These are phyloP conservation scores for Gymnopithys bicolor DNA, from an alignment of 2,797 vertebrate genomes.

Conservation along the genomic window DNA sequence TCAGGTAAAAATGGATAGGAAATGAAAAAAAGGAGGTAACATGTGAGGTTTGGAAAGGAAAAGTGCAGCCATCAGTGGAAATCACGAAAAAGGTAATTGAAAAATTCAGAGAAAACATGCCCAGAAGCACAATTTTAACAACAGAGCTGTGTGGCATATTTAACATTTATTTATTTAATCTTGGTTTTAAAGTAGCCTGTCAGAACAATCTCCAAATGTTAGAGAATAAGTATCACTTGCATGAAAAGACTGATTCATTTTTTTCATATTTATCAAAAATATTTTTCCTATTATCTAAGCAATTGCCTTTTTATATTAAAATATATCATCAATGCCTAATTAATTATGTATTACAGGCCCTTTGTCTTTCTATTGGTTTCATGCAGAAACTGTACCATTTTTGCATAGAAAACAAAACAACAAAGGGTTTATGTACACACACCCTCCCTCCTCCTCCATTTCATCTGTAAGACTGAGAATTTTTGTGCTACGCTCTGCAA, in stretches of 20 bases:
- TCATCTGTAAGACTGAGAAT: neutral
- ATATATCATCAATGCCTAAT: neutral
- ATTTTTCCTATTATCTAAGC: neutral
- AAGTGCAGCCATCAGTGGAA: neutral
- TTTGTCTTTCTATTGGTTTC: neutral
- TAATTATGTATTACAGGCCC: neutral
- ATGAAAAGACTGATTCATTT: neutral
- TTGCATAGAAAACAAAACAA: neutral
- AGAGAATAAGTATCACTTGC: neutral
- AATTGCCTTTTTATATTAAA: neutral
- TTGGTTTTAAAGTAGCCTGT: neutral
- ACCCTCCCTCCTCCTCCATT: neutral
- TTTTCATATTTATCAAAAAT: neutral
- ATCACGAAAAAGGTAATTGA: neutral
- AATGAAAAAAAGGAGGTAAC: neutral
- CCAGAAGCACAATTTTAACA: neutral
- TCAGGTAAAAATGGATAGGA: neutral
- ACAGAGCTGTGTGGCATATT: neutral
- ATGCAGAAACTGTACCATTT: neutral
- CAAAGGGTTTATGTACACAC: neutral
- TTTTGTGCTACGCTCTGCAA: neutral
- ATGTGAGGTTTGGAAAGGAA: neutral
- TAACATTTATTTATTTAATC: neutral
- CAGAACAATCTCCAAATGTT: neutral
- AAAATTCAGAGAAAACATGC: neutral